Evolutionary conservation across 2,797 vertebrate species (phyloP).

Genomic region (Sebastes taczanowskii): DNA sequence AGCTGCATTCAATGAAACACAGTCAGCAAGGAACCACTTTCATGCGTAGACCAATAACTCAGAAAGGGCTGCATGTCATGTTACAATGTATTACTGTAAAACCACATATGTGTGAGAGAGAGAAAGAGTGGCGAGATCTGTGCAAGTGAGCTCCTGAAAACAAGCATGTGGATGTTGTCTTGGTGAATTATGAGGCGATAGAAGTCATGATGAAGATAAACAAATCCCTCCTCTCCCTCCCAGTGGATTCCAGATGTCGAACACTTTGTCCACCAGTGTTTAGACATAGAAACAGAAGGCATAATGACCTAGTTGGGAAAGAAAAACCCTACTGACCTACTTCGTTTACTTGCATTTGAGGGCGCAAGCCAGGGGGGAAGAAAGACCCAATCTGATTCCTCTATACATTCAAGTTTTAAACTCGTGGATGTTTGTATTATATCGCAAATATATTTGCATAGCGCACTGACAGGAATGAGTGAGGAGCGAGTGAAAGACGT

Average conservation of each 20-base stretch:
- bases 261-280: slow-evolving; percentile 5
- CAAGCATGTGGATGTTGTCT: background rate
- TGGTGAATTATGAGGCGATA: background rate
- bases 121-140: background rate
- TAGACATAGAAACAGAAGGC: slow-evolving; percentile 3
- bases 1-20: slow-evolving; percentile 18
- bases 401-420: background rate
- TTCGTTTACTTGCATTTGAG: slow-evolving; percentile 15
- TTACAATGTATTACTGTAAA: background rate
- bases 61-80: background rate
- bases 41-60: background rate
- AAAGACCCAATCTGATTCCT: background rate
- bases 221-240: background rate
- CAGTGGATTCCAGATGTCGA: slow-evolving; percentile 9
- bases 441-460: background rate
- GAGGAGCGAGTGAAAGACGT: background rate
- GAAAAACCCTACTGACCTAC: slow-evolving; percentile 21
- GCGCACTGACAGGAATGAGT: background rate
- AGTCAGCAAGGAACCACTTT: slow-evolving; percentile 9
- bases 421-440: background rate
- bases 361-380: background rate
- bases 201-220: background rate
- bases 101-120: background rate
- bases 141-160: background rate
- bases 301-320: background rate